Conservation (phyloP, 2,113 vertebrate genomes). For the Phainopepla nitens region DNA sequence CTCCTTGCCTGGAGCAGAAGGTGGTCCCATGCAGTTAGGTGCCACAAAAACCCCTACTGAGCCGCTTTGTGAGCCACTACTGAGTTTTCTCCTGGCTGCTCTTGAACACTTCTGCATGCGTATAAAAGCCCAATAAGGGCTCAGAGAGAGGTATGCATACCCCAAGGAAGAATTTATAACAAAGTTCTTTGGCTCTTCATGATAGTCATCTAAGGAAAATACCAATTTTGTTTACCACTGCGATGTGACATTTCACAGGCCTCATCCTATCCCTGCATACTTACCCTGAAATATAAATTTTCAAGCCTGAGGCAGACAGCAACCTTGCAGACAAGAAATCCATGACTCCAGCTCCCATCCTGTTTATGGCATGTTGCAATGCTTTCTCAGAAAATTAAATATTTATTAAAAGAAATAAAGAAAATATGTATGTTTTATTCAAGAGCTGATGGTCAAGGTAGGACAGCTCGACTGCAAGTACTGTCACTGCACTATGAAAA, state of each 20-base stretch:
- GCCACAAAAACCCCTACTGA: background rate
- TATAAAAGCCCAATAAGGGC: background rate
- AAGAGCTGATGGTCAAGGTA: background rate
- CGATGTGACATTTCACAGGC: background rate
- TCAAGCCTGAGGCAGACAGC: background rate
- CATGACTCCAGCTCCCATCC: background rate
- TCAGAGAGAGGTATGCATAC: background rate
- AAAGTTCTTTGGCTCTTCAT: background rate
- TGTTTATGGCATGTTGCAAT: background rate
- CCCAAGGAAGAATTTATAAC: conserved; percentile 15
- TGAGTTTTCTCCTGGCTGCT: background rate
- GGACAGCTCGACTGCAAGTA: background rate
- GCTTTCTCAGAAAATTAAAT: background rate
- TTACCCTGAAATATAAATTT: background rate
- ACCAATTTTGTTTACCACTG: background rate
- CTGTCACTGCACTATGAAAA: background rate
- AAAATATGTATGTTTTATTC: background rate
- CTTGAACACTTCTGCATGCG: fast-evolving
- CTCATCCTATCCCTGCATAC: background rate
- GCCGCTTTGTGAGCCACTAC: background rate
- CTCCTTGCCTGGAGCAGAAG: background rate
- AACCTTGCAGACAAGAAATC: background rate
- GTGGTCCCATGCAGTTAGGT: background rate
- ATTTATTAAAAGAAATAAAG: background rate
- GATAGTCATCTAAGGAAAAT: conserved; percentile 34